Base-by-base conservation (phyloP, 2,888 invertebrate genomes). In the Clunio marinus region DNA sequence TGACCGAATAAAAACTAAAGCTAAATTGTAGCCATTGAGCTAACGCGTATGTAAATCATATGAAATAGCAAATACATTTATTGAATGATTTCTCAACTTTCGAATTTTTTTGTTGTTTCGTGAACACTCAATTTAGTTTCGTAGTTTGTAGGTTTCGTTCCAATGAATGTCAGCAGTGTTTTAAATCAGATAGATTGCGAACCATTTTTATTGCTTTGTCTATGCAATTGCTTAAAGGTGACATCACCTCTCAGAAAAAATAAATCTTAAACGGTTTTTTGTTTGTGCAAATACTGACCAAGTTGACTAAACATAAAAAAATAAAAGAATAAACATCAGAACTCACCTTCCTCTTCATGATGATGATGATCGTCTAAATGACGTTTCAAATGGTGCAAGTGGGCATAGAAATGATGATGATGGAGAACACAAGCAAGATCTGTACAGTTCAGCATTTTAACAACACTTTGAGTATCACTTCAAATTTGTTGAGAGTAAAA, bases 371-470 rank as follows among this genome's bases (percentile, higher is more conserved):
- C 74, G 70, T 74, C 74, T 65, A 75, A 70, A 69, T 75, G 75
- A 71, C 74, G 73, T 66, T 73, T 74, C 51, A 75, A 68, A 41
- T 75, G 75, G 71, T 75, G 75, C 59, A 75, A 71, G 72, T 75
- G 74, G 10, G 75, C 75, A 71, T 75, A 75, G 68, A 75, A 75
- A 67, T 75, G 74, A 71, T 75, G 74, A 72, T 75, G 75, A 72
- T 75, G 75, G 51, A 75, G 73, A 45, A 75, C 75, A 71, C 75
- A 75, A 69, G 75, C 74, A 70, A 75, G 71, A 69, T 75, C 75
- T 20, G 75, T 75, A 70, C 75, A 75, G 71, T 75, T 75, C 72
- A 75, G 72, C 75, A 75, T 75, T 70, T 15, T 41, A 15, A n/a
- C 5, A 32, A n/a, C n/a, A n/a, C n/a, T n/a, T n/a, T n/a, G n/a